Conservation (phyloP, 2,797 vertebrate genomes). For the Galagoides demidoff region DNA sequence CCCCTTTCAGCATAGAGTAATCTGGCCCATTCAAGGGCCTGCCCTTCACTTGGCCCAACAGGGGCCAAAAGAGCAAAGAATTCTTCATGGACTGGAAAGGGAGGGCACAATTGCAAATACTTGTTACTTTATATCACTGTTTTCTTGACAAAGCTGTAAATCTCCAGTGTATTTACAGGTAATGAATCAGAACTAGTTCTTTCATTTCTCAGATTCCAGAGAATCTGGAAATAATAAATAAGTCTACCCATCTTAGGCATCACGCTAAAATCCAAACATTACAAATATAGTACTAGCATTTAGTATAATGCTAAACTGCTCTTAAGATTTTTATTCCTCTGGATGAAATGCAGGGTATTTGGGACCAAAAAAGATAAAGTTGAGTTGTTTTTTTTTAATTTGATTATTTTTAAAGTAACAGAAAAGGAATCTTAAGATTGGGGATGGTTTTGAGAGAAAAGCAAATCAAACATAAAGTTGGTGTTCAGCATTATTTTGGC, state of each 20-base stretch:
- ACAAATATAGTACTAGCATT: too few relatives aligned
- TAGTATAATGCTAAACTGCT: background rate
- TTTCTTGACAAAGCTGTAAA: slow-evolving; percentile 40
- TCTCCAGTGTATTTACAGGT: slow-evolving; percentile 51
- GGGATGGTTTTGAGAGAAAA: background rate
- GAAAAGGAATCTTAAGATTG: slow-evolving; percentile 19
- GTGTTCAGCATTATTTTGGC: background rate
- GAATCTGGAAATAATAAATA: slow-evolving; percentile 45
- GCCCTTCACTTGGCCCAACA: background rate
- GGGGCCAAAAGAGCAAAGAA: background rate
- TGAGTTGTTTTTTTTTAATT: slow-evolving; percentile 24
- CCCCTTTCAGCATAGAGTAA: background rate
- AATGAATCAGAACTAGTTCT: slow-evolving; percentile 58
- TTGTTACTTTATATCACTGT: slow-evolving; percentile 13
- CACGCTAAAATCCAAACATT: slow-evolving; percentile 6
- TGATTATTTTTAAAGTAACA: slow-evolving; percentile 61
- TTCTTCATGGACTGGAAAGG: background rate
- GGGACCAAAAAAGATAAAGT: background rate
- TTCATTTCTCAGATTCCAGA: slow-evolving; percentile 52
- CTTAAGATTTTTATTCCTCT: slow-evolving; percentile 62
- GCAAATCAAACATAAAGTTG: background rate
- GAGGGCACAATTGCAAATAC: background rate
- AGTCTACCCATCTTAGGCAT: slow-evolving; percentile 39
- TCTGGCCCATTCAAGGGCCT: background rate
- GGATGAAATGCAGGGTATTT: slow-evolving; percentile 39